Percentiles rank a stretch among this genome's conserved stretches.
phyloP scores from a whole-genome alignment of 2,888 invertebrate genomes.

The Nysson spinosus region DNA sequence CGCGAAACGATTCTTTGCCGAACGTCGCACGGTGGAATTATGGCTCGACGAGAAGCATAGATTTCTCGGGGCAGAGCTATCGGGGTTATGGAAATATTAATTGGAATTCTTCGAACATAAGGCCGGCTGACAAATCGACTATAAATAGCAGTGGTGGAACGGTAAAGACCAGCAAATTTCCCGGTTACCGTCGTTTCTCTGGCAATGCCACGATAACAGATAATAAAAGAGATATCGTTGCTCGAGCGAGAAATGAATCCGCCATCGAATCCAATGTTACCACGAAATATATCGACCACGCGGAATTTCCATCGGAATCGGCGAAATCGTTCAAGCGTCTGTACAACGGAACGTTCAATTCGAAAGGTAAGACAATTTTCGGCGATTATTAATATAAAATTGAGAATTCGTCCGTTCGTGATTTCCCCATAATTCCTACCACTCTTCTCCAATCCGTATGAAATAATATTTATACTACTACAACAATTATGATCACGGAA shows the following conservation, averaged over 20 bases:
- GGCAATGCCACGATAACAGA: not conserved
- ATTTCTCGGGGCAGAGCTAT: too few species aligned
- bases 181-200: not conserved
- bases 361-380: conserved; percentile 39
- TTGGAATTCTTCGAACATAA: too few species aligned
- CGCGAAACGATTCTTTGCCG: not conserved
- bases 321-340: not conserved
- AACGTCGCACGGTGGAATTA: not conserved
- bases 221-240: not conserved
- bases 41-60: not conserved
- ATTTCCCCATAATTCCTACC: too few species aligned
- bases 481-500: too few species aligned
- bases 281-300: conserved; percentile 1
- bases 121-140: too few species aligned
- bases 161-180: too few species aligned
- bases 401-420: too few species aligned
- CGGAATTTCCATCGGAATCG: conserved; percentile 3
- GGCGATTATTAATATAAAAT: too few species aligned
- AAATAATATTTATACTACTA: too few species aligned
- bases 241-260: not conserved
- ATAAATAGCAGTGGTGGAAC: too few species aligned
- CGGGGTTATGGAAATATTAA: too few species aligned
- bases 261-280: not conserved
- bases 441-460: too few species aligned
- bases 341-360: conserved; percentile 13